Percentiles rank a stretch among this genome's conserved stretches.
These are phyloP conservation scores for Clitarchus hookeri DNA, from an alignment of 2,888 invertebrate genomes.

Conservation along the genomic window DNA sequence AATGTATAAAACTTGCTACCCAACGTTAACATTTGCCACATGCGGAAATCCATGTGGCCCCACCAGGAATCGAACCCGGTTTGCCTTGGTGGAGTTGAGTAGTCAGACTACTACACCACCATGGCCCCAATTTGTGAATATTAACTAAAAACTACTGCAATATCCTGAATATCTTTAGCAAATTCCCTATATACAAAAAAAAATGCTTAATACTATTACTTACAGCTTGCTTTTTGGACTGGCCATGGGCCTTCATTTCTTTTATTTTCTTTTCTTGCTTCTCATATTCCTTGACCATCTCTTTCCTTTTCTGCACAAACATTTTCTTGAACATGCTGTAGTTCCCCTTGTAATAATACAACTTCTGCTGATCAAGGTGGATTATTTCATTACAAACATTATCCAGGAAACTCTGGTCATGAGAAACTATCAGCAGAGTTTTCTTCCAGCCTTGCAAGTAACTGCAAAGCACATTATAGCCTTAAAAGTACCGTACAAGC, in stretches of 20 bases:
- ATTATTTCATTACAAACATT: slow-evolving; percentile 99
- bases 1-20: too few species aligned
- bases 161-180: neutral
- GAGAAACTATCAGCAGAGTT: slow-evolving; percentile 95
- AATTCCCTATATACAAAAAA: slow-evolving; percentile 2
- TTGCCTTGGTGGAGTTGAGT: too few species aligned
- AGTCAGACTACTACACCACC: too few species aligned
- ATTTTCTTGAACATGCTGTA: slow-evolving; percentile 99
- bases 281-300: slow-evolving; percentile 95
- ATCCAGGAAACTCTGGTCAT: slow-evolving; percentile 99
- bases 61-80: too few species aligned
- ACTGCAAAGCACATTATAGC: slow-evolving; percentile 56
- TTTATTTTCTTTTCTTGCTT: slow-evolving; percentile 97
- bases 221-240: slow-evolving; percentile 92
- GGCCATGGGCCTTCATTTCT: slow-evolving; percentile 92
- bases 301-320: slow-evolving; percentile 93
- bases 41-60: too few species aligned
- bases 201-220: slow-evolving; percentile 44
- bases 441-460: slow-evolving; percentile 99
- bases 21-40: too few species aligned
- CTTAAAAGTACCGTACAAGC: too few species aligned
- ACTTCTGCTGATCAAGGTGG: slow-evolving; percentile 91
- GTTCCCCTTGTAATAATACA: slow-evolving; percentile 97
- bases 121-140: too few species aligned
- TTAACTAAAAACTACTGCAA: neutral